Evolutionary conservation across 2,113 vertebrate species (phyloP).

Genomic region (Myotis yumanensis): DNA sequence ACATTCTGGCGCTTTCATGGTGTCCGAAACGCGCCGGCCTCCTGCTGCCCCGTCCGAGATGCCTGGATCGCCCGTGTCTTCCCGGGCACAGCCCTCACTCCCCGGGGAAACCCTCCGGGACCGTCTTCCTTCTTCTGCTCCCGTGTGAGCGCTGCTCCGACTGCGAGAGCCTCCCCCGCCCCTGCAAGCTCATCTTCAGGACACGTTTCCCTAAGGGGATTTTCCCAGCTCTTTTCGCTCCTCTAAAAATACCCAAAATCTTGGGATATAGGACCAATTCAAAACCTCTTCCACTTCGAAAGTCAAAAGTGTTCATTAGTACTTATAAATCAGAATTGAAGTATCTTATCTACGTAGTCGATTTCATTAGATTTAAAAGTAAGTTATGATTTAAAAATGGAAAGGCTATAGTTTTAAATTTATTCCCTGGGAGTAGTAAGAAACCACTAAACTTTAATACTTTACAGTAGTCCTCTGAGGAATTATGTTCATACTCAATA

Average conservation of each 20-base stretch:
- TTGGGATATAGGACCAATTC: background rate
- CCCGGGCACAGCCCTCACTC: constrained; percentile 44
- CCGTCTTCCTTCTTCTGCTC: constrained; percentile 6
- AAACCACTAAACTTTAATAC: background rate
- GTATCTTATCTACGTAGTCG: background rate
- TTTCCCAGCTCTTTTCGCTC: background rate
- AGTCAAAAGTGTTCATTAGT: background rate
- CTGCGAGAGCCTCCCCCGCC: background rate
- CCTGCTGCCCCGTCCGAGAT: background rate
- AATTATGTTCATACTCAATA: constrained; percentile 6
- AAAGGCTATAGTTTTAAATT: background rate
- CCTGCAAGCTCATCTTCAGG: background rate
- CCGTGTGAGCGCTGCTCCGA: background rate
- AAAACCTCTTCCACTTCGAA: constrained; percentile 10
- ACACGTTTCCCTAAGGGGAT: background rate
- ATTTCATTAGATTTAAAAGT: constrained; percentile 16
- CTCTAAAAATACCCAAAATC: constrained; percentile 25
- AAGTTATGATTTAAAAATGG: background rate
- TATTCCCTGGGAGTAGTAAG: background rate
- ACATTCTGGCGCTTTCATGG: constrained; percentile 29
- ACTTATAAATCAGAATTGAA: background rate
- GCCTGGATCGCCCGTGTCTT: constrained; percentile 32
- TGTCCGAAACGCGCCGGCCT: constrained; percentile 8
- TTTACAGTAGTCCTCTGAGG: background rate
- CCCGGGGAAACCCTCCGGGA: constrained; percentile 17